phyloP scores from a whole-genome alignment of 2,888 invertebrate species.

The Polylopha cassiicola region DNA sequence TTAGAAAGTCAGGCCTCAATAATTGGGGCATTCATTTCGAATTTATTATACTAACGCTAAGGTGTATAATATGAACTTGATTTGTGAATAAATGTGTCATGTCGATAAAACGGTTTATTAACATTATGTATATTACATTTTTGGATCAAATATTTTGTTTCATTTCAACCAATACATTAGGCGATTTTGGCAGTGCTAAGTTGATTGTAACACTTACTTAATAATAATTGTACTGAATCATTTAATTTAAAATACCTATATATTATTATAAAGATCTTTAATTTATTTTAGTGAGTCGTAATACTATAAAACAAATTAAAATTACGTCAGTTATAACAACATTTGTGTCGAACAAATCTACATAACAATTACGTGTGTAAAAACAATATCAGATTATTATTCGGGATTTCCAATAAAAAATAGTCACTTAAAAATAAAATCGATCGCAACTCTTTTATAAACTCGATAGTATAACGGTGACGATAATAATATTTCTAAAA shows the following conservation, averaged over 20 bases:
- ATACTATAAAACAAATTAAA: too few species aligned
- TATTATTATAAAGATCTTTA: too few species aligned
- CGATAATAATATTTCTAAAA: constrained; percentile 6
- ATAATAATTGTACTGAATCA: constrained; percentile 5
- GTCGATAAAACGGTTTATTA: constrained; percentile 66
- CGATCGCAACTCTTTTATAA: neutral
- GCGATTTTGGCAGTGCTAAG: constrained; percentile 10
- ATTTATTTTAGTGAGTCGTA: too few species aligned
- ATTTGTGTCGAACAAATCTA: too few species aligned
- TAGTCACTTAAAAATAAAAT: too few species aligned
- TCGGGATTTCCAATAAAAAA: too few species aligned
- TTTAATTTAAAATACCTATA: too few species aligned
- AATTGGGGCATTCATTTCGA: constrained; percentile 62
- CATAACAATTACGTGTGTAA: too few species aligned
- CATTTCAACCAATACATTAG: constrained; percentile 30
- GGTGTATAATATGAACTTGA: constrained; percentile 50
- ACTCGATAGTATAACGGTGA: neutral
- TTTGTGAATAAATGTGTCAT: constrained; percentile 72
- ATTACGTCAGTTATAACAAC: too few species aligned
- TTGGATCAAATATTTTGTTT: constrained; percentile 59
- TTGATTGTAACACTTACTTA: neutral
- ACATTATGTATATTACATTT: constrained; percentile 64
- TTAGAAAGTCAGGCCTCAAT: constrained; percentile 28
- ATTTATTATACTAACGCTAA: constrained; percentile 65
- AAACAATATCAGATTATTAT: too few species aligned